Base-by-base conservation (phyloP, 1,140 invertebrate species). In the Leptinotarsa undecemlineata region DNA sequence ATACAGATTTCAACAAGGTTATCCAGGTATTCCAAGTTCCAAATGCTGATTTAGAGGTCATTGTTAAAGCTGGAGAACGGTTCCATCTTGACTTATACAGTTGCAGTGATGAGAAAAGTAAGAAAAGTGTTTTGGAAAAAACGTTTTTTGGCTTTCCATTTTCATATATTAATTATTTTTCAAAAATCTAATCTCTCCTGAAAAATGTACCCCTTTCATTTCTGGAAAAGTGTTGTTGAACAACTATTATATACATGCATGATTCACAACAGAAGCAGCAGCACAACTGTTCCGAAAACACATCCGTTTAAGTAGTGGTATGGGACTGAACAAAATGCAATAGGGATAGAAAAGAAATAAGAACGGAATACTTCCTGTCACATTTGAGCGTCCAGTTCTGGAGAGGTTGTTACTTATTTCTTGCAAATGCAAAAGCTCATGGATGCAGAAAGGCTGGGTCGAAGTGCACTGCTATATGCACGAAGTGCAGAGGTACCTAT, bases 31-130 rank as follows among this genome's bases (percentile, higher is more conserved):
- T 19, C n/a, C 26, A 66, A 26, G 26, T 19, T 66, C 63, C 63
- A 66, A 66, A 66, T 66, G n/a, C 15, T 66, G 21, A 66, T 66
- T 21, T 21, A 66, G 63, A 66, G 1, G 13, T 66, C 63, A 66
- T 66, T 66, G n/a, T 21, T 66, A 23, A 66, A 66, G 20, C 20
- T 66, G n/a, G 63, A n/a, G n/a, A 66, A 66, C 63, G 17, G 17
- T 66, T 64, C 20, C 63, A n/a, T 21, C 17, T 23, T 21, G 63
- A 64, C 15, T 64, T 64, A 1, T 60, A 60, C 51, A 60, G 3
- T 60, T 60, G 19, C 57, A 60, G 57, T 60, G 57, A 6, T 60
- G 63, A 23, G 63, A 64, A 17, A 64, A 64, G 63, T 64, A 4
- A 21, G 3, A 64, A 64, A 64, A 64, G 63, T 64, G 21, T 60